These are phyloP conservation scores for Bambusicola thoracicus DNA, from an alignment of 2,113 vertebrate genomes.

Conservation along the genomic window DNA sequence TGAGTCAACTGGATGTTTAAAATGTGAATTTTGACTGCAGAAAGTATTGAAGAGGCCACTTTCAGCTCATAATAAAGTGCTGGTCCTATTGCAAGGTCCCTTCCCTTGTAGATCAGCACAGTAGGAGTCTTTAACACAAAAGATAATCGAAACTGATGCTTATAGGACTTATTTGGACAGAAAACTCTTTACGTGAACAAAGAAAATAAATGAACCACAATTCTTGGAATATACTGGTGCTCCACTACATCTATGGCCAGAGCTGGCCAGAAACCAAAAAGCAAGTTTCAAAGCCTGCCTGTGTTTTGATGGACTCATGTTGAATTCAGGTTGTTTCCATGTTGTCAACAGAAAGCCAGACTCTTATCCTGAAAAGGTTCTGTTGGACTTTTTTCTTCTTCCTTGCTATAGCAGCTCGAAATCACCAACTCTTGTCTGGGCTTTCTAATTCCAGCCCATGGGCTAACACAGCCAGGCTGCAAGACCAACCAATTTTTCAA, in stretches of 20 bases:
- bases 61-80: background rate
- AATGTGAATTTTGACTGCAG: background rate
- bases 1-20: background rate
- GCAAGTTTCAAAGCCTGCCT: slow-evolving; percentile 18
- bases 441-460: background rate
- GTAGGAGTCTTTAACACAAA: background rate
- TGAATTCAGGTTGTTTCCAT: background rate
- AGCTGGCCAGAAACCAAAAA: slow-evolving; percentile 15
- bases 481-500: background rate
- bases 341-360: background rate
- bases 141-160: background rate
- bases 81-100: background rate
- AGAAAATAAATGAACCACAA: slow-evolving; percentile 9
- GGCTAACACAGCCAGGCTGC: background rate
- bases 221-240: background rate
- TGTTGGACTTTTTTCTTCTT: background rate
- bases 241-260: background rate
- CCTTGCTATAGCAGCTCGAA: background rate
- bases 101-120: background rate
- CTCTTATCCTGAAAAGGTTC: background rate
- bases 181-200: background rate
- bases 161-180: background rate
- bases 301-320: slow-evolving; percentile 4
- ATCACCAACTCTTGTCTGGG: background rate
- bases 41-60: background rate